These are phyloP conservation scores for Lasioglossum oenotherae DNA, from an alignment of 2,888 invertebrate species.

Conservation along the genomic window DNA sequence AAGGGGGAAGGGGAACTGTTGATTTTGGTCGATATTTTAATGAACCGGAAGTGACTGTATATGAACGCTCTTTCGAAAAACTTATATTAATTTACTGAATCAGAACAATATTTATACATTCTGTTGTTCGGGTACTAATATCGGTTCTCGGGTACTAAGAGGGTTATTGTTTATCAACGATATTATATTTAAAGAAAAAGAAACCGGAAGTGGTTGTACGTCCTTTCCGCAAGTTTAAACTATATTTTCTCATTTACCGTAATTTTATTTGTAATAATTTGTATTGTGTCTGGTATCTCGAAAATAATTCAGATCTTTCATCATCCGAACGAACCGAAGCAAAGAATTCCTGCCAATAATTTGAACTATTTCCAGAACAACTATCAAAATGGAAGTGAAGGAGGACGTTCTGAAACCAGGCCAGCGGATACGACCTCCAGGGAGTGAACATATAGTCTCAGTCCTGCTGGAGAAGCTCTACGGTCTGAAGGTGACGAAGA, in stretches of 20 bases:
- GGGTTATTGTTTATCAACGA: neutral
- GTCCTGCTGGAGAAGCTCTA: constrained; percentile 87
- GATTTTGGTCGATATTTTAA: neutral
- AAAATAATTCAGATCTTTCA: neutral
- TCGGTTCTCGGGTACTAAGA: no score
- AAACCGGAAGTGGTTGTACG: neutral
- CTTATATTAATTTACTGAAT: neutral
- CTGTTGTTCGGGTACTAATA: neutral
- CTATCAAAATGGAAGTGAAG: constrained; percentile 29
- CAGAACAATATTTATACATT: neutral
- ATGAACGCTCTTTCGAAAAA: neutral
- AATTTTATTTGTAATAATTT: neutral
- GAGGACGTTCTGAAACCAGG: constrained; percentile 85
- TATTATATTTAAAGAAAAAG: neutral
- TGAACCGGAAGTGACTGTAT: constrained; percentile 1
- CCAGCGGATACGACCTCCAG: constrained; percentile 86
- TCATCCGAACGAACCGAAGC: no score
- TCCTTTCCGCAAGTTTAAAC: neutral
- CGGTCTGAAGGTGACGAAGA: constrained; percentile 86
- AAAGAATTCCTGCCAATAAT: neutral
- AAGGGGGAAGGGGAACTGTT: neutral
- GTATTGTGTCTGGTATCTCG: neutral
- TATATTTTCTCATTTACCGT: neutral
- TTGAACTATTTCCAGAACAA: neutral
- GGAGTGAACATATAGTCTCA: constrained; percentile 86